Percentiles rank a stretch among this genome's conserved stretches.
phyloP scores from a whole-genome alignment of 2,888 invertebrate genomes.

The Cheiracanthium punctorium region DNA sequence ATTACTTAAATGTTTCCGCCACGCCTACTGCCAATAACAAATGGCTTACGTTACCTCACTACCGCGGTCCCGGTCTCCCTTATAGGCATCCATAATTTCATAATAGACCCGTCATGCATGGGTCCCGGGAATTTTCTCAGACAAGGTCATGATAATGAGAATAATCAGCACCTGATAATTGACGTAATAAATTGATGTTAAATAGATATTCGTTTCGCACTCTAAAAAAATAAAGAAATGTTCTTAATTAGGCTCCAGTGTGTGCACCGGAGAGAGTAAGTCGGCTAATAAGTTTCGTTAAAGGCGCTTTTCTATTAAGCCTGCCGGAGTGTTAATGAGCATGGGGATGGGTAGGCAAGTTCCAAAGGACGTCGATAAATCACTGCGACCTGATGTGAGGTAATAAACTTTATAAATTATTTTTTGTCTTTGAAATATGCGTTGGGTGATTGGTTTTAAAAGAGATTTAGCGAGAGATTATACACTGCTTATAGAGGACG shows the following conservation, averaged over 20 bases:
- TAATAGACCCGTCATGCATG: not conserved
- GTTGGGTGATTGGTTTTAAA: no score
- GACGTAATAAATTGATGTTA: constrained; percentile 28
- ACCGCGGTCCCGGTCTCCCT: not conserved
- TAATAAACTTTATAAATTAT: no score
- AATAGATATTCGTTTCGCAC: not conserved
- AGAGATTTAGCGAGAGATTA: no score
- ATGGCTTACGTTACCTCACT: constrained; percentile 3
- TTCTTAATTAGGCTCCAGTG: not conserved
- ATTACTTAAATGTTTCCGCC: constrained; percentile 29
- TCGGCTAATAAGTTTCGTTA: not conserved
- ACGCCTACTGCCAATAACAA: constrained; percentile 54
- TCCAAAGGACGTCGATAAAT: no score
- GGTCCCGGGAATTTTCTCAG: not conserved
- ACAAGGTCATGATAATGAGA: constrained; percentile 14
- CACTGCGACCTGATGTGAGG: no score
- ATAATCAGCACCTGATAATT: constrained; percentile 34
- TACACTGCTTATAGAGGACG: no score
- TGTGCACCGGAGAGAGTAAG: not conserved
- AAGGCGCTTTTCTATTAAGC: not conserved
- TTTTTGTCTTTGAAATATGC: no score
- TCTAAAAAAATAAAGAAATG: not conserved
- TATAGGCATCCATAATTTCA: not conserved
- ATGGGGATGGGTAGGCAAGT: not conserved
- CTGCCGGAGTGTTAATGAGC: not conserved